A percentile compares a stretch with the other conserved stretches of the same genome.
These are phyloP conservation scores for Tanaodytes sp. DNA, from an alignment of 2,888 invertebrate genomes.

Conservation along the genomic window DNA sequence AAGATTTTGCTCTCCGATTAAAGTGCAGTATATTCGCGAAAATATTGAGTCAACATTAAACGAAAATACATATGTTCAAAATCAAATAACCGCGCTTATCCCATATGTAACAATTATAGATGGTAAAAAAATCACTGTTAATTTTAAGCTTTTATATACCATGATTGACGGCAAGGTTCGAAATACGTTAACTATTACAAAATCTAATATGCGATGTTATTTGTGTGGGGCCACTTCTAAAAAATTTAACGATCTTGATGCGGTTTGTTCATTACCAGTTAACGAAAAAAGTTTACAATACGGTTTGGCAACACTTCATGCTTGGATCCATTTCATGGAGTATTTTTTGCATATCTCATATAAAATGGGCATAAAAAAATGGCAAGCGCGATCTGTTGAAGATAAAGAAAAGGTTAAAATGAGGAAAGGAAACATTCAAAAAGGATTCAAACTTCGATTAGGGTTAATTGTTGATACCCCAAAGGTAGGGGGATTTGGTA, in stretches of 20 bases:
- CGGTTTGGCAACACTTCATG: conserved; percentile 38
- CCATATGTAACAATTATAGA: conserved; percentile 42
- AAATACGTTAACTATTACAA: conserved; percentile 25
- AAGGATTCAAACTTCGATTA: conserved; percentile 31
- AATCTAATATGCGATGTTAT: conserved; percentile 31
- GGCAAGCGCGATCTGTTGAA: conserved; percentile 25
- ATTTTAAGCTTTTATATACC: conserved; percentile 44
- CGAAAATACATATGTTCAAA: conserved; percentile 35
- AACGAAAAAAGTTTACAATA: conserved; percentile 21
- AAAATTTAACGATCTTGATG: conserved; percentile 25
- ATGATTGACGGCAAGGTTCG: conserved; percentile 34
- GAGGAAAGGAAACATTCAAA: conserved; percentile 1
- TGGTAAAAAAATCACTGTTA: conserved; percentile 37
- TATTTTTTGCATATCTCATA: conserved; percentile 37
- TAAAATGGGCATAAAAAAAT: conserved; percentile 22
- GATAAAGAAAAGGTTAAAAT: conserved; percentile 23
- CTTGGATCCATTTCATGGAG: conserved; percentile 42
- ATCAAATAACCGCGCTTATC: conserved; percentile 37
- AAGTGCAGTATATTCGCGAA: conserved; percentile 46
- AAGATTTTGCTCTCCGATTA: conserved; percentile 47
- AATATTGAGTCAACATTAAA: conserved; percentile 17
- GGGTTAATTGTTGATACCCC: no score
- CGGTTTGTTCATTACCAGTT: conserved; percentile 18
- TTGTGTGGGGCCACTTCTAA: conserved; percentile 32
- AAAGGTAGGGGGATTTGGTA: conserved; percentile 43